Percentiles rank a stretch among this genome's conserved stretches.
phyloP scores from a whole-genome alignment of 2,113 vertebrate genomes.

The Myotis brandtii region DNA sequence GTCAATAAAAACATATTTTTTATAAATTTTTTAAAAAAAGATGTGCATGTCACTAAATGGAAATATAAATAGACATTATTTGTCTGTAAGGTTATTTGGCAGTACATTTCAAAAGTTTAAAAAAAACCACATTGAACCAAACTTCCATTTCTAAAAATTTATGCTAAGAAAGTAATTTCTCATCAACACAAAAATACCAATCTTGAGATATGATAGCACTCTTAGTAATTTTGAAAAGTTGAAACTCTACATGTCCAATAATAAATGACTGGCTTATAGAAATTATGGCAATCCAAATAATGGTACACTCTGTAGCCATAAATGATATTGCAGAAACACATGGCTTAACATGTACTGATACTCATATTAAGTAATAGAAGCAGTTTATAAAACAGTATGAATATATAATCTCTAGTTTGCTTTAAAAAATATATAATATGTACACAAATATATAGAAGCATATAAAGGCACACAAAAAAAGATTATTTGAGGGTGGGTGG shows the following conservation, averaged over 20 bases:
- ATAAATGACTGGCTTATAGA: slow-evolving; percentile 36
- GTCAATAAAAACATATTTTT: too few species aligned
- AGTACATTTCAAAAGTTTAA: not conserved
- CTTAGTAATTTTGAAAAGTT: not conserved
- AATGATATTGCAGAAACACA: not conserved
- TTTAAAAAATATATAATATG: not conserved
- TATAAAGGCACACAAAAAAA: not conserved
- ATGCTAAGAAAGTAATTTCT: not conserved
- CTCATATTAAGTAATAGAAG: not conserved
- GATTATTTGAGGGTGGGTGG: not conserved
- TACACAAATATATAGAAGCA: not conserved
- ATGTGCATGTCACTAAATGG: not conserved
- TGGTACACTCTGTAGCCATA: not conserved
- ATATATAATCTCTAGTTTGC: slow-evolving; percentile 13
- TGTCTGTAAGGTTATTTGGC: not conserved
- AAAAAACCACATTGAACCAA: not conserved
- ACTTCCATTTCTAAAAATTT: slow-evolving; percentile 21
- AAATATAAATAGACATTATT: not conserved
- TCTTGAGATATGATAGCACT: not conserved
- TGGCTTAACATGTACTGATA: not conserved
- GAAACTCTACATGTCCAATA: not conserved
- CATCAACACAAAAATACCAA: slow-evolving; percentile 12
- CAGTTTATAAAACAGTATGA: not conserved
- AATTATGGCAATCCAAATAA: slow-evolving; percentile 17
- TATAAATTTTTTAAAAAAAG: not conserved